Evolutionary conservation across 1,140 invertebrate genomes (phyloP).

Genomic region (Coenobita brevimanus): DNA sequence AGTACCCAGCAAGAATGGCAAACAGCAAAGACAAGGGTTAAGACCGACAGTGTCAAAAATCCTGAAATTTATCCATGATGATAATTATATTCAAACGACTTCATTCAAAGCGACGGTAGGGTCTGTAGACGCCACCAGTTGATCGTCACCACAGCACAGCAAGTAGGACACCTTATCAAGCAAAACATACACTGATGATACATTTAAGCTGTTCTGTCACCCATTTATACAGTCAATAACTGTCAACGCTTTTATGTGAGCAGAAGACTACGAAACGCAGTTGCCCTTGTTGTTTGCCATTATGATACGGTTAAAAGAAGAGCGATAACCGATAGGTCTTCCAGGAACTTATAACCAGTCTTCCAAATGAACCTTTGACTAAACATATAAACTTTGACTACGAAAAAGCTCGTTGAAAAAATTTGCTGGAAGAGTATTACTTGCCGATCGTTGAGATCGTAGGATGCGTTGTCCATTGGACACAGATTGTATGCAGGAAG

Average conservation of each 20-base stretch:
- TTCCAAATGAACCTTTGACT: conserved; percentile 22
- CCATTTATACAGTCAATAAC: conserved; percentile 4
- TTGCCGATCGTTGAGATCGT: no score
- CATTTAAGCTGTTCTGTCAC: conserved; percentile 10
- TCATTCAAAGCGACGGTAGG: conserved; percentile 1
- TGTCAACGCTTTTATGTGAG: conserved; percentile 14
- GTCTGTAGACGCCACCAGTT: conserved; percentile 24
- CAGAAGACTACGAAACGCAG: no score
- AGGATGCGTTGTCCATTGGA: conserved; percentile 16
- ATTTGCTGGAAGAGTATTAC: no score
- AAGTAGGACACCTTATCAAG: not conserved
- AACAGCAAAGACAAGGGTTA: conserved; percentile 24
- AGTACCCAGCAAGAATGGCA: conserved; percentile 35
- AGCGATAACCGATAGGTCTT: conserved; percentile 10
- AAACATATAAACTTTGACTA: conserved; percentile 15
- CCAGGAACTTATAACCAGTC: conserved; percentile 17
- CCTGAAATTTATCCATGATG: conserved; percentile 14
- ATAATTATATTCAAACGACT: conserved; percentile 18
- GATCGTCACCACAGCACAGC: conserved; percentile 26
- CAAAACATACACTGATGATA: no score
- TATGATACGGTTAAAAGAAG: conserved; percentile 10
- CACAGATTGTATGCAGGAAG: conserved; percentile 19
- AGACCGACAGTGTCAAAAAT: conserved; percentile 18
- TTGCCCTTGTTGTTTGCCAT: conserved; percentile 12
- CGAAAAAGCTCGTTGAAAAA: conserved; percentile 20